Evolutionary conservation across 2,113 vertebrate genomes (phyloP).

Genomic region (Indicator indicator): DNA sequence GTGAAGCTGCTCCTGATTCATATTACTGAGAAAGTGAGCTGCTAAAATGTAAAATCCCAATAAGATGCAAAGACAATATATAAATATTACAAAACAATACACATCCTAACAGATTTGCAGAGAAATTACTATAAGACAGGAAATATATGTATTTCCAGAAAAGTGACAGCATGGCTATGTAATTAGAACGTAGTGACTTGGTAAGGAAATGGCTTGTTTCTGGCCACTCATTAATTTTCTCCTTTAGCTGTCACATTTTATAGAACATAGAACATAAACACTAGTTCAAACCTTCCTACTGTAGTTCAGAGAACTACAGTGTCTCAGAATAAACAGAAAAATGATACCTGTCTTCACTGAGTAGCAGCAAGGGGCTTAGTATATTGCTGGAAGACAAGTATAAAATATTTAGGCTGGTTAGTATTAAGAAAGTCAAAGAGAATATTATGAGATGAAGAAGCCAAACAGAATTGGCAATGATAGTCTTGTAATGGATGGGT

Average conservation of each 20-base stretch:
- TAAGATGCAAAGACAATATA: neutral
- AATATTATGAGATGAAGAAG: slow-evolving; percentile 45
- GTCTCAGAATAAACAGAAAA: slow-evolving; percentile 41
- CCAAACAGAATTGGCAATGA: slow-evolving; percentile 58
- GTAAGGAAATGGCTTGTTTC: neutral
- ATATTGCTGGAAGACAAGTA: slow-evolving; percentile 43
- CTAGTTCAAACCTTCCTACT: neutral
- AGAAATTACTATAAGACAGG: neutral
- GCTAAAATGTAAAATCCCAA: neutral
- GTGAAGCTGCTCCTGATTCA: neutral
- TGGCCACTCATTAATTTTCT: slow-evolving; percentile 7
- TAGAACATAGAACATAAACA: neutral
- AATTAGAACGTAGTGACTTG: neutral
- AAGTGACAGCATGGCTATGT: neutral
- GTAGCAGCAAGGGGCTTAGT: neutral
- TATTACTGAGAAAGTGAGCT: neutral
- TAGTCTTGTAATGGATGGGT: slow-evolving; percentile 11
- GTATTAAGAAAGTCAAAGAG: slow-evolving; percentile 54
- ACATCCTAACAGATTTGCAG: neutral
- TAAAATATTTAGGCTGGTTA: slow-evolving; percentile 65
- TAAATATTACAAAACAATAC: neutral
- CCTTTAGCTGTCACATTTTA: neutral
- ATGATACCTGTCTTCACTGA: slow-evolving; percentile 10
- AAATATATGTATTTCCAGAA: neutral
- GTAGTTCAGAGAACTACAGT: slow-evolving; percentile 17